phyloP scores from a whole-genome alignment of 2,888 invertebrate genomes.

The Netelia fuscicornis region DNA sequence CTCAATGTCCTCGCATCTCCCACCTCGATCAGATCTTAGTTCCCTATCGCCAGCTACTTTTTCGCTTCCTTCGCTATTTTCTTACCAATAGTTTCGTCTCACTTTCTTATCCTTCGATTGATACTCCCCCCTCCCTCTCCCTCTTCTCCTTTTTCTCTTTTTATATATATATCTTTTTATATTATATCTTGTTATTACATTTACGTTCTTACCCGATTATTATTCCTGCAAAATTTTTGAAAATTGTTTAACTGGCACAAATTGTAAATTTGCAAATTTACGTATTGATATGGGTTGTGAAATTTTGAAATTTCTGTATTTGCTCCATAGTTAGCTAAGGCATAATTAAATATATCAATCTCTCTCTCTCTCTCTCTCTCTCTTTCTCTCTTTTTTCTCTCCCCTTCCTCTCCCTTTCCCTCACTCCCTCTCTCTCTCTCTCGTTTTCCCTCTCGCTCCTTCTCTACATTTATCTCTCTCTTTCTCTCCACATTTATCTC shows the following conservation, averaged over 20 bases:
- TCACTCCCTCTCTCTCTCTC: conserved; percentile 47
- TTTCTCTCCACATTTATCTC: conserved; percentile 11
- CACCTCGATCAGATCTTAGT: conserved; percentile 32
- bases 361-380: neutral
- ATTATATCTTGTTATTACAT: too few species aligned
- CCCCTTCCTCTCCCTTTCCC: conserved; percentile 29
- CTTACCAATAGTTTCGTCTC: conserved; percentile 19
- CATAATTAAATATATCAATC: too few species aligned
- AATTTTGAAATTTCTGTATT: too few species aligned
- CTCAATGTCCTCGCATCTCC: conserved; percentile 15
- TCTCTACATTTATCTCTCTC: neutral
- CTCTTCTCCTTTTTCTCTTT: conserved; percentile 19
- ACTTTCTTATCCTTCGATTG: conserved; percentile 36
- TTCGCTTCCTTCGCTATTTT: neutral
- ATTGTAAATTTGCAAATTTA: too few species aligned
- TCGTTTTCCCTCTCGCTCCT: neutral
- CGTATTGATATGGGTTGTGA: too few species aligned
- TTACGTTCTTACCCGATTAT: too few species aligned
- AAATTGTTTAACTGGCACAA: too few species aligned
- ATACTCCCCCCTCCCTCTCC: conserved; percentile 42
- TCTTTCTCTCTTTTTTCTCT: conserved; percentile 32
- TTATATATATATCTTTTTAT: conserved; percentile 1
- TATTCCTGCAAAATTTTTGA: too few species aligned
- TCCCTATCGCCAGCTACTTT: conserved; percentile 48
- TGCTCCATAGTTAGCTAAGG: too few species aligned